These are phyloP conservation scores for Puma concolor DNA, from an alignment of 2,113 vertebrate genomes.

Conservation along the genomic window DNA sequence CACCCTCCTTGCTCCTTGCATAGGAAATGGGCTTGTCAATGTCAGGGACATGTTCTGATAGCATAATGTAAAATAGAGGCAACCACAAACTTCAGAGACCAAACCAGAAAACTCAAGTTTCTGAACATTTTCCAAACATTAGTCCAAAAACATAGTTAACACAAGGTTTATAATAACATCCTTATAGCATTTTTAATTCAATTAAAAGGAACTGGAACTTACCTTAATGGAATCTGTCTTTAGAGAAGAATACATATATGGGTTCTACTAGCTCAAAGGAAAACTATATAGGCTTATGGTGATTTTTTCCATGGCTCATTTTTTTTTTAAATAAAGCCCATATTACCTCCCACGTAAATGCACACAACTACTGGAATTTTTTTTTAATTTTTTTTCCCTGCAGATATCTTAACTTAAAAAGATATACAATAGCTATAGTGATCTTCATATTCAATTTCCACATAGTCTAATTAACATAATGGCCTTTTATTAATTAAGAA, in stretches of 20 bases:
- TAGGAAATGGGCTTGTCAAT: not conserved
- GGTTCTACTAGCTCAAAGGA: not conserved
- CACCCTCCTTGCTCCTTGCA: accelerated
- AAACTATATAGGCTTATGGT: not conserved
- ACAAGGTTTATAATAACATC: not conserved
- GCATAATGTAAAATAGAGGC: not conserved
- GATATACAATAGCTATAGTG: not conserved
- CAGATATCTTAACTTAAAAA: not conserved
- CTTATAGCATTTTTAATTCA: not conserved
- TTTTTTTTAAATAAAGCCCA: not conserved
- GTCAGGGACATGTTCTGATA: not conserved
- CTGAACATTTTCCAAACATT: not conserved
- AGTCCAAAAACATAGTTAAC: not conserved
- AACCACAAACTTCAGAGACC: not conserved
- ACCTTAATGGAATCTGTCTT: not conserved
- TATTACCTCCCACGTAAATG: not conserved
- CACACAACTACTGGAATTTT: not conserved
- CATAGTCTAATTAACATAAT: not conserved
- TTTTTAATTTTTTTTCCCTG: not conserved
- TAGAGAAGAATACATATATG: not conserved
- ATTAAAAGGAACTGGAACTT: not conserved
- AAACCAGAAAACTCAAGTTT: not conserved
- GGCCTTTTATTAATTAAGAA: not conserved
- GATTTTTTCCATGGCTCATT: not conserved
- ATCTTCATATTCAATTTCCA: not conserved